phyloP scores from a whole-genome alignment of 2,888 invertebrate species.

The Ashinkailepas kermadecensis region DNA sequence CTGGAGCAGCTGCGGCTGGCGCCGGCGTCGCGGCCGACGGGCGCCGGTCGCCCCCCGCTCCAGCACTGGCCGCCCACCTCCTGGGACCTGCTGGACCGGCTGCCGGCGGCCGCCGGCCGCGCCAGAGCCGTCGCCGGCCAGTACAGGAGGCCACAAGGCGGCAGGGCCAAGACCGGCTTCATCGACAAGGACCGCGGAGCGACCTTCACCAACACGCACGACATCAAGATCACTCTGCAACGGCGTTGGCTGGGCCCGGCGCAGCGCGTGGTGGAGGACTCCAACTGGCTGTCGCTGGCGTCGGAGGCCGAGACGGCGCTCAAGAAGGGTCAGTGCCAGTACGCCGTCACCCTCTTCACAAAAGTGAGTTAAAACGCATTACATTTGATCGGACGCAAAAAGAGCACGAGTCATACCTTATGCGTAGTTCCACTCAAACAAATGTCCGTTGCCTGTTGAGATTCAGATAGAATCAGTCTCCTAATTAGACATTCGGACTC shows the following conservation, averaged over 20 bases:
- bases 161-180: background rate
- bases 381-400: no score
- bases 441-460: no score
- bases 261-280: background rate
- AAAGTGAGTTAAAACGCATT: background rate
- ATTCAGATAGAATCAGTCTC: no score
- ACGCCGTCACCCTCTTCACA: background rate
- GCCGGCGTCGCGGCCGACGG: background rate
- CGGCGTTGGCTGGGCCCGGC: background rate
- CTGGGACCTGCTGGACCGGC: background rate
- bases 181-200: background rate
- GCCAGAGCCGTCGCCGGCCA: background rate
- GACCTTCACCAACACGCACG: background rate
- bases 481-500: no score
- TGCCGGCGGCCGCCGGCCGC: no score
- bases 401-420: no score
- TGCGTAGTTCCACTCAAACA: no score
- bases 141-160: background rate
- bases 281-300: background rate
- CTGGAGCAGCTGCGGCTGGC: background rate
- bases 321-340: background rate
- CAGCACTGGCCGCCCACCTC: background rate
- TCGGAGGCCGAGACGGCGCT: background rate
- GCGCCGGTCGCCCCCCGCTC: background rate
- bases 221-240: background rate